Evolutionary conservation across 2,113 vertebrate species (phyloP).

Genomic region (Nothobranchius furzeri): DNA sequence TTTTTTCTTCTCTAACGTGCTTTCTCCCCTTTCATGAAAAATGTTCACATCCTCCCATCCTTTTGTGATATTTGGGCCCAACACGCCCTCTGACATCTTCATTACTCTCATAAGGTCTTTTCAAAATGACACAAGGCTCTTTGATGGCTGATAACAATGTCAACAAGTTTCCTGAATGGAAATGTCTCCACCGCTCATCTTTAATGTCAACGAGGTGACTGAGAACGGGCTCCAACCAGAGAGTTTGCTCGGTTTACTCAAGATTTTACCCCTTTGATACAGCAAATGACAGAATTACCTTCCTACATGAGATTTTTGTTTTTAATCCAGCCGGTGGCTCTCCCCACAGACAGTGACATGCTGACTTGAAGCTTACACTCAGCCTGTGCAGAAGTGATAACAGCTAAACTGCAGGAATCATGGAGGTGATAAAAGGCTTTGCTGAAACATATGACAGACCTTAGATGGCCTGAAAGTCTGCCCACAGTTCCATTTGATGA

Average conservation of each 20-base stretch:
- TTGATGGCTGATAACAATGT: conserved; percentile 69
- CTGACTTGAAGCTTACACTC: conserved; percentile 15
- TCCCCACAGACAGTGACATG: not conserved
- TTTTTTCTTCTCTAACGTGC: conserved; percentile 32
- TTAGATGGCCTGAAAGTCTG: not conserved
- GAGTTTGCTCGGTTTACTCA: conserved; percentile 10
- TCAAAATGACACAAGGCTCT: conserved; percentile 59
- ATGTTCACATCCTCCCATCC: conserved; percentile 61
- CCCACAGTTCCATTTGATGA: not conserved
- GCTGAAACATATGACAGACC: not conserved
- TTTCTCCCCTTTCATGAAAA: conserved; percentile 51
- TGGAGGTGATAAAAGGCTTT: conserved; percentile 6
- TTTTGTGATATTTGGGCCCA: conserved; percentile 71
- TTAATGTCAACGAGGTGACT: conserved; percentile 59
- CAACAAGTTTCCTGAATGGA: conserved; percentile 71
- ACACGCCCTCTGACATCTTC: conserved; percentile 67
- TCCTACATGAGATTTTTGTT: not conserved
- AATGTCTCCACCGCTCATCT: conserved; percentile 49
- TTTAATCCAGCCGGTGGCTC: not conserved
- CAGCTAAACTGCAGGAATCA: conserved; percentile 10
- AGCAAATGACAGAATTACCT: conserved; percentile 3
- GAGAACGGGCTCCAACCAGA: conserved; percentile 39
- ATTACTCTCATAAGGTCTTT: conserved; percentile 67
- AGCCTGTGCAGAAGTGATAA: conserved; percentile 14
- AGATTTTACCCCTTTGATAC: conserved; percentile 9